phyloP scores from a whole-genome alignment of 1,140 invertebrate species.

The Drosophila persimilis region DNA sequence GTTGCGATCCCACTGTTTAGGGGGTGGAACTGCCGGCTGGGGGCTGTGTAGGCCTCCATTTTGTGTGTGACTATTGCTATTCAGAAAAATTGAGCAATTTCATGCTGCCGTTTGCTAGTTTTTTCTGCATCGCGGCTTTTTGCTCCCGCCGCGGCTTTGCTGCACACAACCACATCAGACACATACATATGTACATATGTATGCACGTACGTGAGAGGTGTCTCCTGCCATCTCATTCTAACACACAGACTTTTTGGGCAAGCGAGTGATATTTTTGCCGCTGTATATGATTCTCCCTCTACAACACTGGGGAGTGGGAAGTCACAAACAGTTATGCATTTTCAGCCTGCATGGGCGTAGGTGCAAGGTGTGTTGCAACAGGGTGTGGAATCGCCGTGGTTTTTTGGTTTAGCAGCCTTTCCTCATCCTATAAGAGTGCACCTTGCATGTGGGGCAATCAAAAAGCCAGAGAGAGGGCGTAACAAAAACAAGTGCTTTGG shows the following conservation, averaged over 20 bases:
- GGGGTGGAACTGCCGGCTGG: background rate
- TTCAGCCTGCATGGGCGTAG: background rate
- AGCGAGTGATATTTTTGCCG: slow-evolving; percentile 76
- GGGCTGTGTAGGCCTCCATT: slow-evolving; percentile 38
- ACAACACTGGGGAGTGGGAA: slow-evolving; percentile 3
- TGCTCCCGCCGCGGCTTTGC: slow-evolving; percentile 30
- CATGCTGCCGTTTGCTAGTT: slow-evolving; percentile 70
- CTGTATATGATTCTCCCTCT: slow-evolving; percentile 33
- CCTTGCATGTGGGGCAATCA: too few species aligned
- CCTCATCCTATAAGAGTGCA: too few species aligned
- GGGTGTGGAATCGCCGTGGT: too few species aligned
- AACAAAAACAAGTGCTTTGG: too few species aligned
- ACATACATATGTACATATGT: too few species aligned
- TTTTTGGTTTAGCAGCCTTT: too few species aligned
- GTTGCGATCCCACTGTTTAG: background rate
- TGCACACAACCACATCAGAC: background rate
- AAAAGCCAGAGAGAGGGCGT: too few species aligned
- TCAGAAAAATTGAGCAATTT: slow-evolving; percentile 77
- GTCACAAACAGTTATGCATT: slow-evolving; percentile 15
- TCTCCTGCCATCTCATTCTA: background rate
- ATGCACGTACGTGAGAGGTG: too few species aligned
- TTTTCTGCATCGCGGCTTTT: slow-evolving; percentile 23
- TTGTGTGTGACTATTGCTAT: slow-evolving; percentile 63
- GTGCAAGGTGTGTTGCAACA: too few species aligned
- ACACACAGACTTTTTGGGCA: slow-evolving; percentile 59